These are phyloP conservation scores for Pristionchus japonicus DNA, from an alignment of 2,888 invertebrate species.

Conservation along the genomic window DNA sequence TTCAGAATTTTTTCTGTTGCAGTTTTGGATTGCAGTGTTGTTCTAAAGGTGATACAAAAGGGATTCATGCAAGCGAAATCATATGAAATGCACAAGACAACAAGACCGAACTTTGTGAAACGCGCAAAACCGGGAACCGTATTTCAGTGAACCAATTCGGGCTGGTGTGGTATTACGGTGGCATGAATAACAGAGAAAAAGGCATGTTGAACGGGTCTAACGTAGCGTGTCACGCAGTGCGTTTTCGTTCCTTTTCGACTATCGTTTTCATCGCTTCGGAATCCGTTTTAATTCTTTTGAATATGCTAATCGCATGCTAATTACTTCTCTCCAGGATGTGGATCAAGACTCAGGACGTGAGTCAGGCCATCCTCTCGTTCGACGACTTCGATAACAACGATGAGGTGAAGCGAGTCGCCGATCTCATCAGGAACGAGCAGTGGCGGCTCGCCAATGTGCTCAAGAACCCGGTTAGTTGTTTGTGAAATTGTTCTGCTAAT, in stretches of 20 bases:
- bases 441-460: constrained; percentile 39
- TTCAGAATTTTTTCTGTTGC: too few species aligned
- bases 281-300: neutral
- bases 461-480: constrained; percentile 39
- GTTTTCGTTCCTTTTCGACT: neutral
- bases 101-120: too few species aligned
- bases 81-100: too few species aligned
- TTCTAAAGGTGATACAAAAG: too few species aligned
- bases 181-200: too few species aligned
- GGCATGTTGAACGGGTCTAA: too few species aligned
- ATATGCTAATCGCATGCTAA: neutral
- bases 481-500: neutral
- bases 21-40: too few species aligned
- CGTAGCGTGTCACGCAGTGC: too few species aligned
- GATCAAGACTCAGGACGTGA: constrained; percentile 23
- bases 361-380: constrained; percentile 7
- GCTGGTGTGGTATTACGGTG: too few species aligned
- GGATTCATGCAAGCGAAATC: too few species aligned
- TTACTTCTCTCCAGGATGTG: neutral
- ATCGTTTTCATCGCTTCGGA: neutral
- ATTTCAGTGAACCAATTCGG: too few species aligned
- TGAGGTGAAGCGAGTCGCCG: constrained; percentile 25
- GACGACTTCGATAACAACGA: neutral
- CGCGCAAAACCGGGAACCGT: too few species aligned
- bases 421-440: neutral